Evolutionary conservation across 2,797 vertebrate genomes (phyloP).

Genomic region (Gymnoscopelus microlampas): DNA sequence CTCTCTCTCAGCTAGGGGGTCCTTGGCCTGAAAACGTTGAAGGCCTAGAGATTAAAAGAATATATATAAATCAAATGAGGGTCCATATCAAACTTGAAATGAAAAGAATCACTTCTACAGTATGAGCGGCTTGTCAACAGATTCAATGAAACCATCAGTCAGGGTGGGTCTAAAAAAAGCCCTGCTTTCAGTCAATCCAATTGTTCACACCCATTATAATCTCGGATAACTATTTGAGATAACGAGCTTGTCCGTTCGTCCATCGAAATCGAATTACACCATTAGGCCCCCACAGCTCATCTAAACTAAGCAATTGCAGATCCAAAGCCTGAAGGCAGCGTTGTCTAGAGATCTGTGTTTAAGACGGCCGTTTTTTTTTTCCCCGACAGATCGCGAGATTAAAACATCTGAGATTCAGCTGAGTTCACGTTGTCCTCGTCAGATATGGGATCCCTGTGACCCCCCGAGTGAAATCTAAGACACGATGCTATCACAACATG

Average conservation of each 20-base stretch:
- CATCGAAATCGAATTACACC: not conserved
- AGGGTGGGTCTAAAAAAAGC: too few relatives aligned
- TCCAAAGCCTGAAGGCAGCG: not conserved
- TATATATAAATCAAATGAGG: too few relatives aligned
- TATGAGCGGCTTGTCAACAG: too few relatives aligned
- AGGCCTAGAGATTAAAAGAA: too few relatives aligned
- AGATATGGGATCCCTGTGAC: slow-evolving; percentile 10
- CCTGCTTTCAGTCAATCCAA: too few relatives aligned
- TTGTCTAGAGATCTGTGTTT: not conserved
- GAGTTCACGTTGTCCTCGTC: slow-evolving; percentile 1
- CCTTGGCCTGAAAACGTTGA: too few relatives aligned
- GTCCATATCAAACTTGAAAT: too few relatives aligned
- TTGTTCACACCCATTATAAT: slow-evolving; percentile 3
- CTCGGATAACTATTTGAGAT: not conserved
- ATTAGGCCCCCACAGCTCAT: not conserved
- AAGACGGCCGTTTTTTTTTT: not conserved
- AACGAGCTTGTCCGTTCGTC: not conserved
- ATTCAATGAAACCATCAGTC: too few relatives aligned
- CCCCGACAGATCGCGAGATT: not conserved
- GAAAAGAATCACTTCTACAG: too few relatives aligned
- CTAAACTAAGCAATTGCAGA: not conserved
- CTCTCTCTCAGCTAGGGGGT: too few relatives aligned
- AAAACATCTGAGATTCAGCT: not conserved
- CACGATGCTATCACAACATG: slow-evolving; percentile 30
- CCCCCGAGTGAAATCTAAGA: slow-evolving; percentile 15